A percentile compares a stretch with the other conserved stretches of the same genome.
phyloP scores from a whole-genome alignment of 2,113 vertebrate genomes.

The Microcebus tavaratra region DNA sequence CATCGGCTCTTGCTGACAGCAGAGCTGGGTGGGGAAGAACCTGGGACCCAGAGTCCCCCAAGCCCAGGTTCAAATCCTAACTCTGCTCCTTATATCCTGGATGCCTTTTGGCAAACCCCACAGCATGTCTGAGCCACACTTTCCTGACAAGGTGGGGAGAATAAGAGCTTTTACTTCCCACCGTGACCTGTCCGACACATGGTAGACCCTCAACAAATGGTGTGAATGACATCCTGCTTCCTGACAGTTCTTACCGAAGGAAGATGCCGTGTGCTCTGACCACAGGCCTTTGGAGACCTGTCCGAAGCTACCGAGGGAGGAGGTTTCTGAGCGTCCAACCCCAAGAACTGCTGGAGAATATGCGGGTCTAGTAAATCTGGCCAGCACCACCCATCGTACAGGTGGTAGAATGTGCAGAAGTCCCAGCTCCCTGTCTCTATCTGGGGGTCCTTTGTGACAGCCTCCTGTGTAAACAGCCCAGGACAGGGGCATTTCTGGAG shows the following conservation, averaged over 20 bases:
- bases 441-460: background rate
- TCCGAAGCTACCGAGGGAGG: background rate
- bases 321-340: background rate
- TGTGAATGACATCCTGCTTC: background rate
- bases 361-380: background rate
- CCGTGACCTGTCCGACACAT: rapidly evolving
- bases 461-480: background rate
- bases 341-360: background rate
- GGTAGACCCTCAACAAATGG: background rate
- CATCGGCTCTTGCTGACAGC: background rate
- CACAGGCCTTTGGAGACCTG: background rate
- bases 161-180: background rate
- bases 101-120: background rate
- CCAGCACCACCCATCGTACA: background rate
- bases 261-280: background rate
- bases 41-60: background rate
- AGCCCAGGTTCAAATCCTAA: background rate
- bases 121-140: background rate
- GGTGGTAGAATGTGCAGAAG: background rate
- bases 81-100: rapidly evolving
- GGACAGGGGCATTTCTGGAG: background rate
- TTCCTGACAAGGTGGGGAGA: background rate
- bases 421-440: background rate
- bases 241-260: background rate
- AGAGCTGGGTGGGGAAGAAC: background rate